Percentiles rank a stretch among this genome's conserved stretches.
These are phyloP conservation scores for Macrostomum lignano DNA, from an alignment of 1,140 invertebrate genomes.

Conservation along the genomic window DNA sequence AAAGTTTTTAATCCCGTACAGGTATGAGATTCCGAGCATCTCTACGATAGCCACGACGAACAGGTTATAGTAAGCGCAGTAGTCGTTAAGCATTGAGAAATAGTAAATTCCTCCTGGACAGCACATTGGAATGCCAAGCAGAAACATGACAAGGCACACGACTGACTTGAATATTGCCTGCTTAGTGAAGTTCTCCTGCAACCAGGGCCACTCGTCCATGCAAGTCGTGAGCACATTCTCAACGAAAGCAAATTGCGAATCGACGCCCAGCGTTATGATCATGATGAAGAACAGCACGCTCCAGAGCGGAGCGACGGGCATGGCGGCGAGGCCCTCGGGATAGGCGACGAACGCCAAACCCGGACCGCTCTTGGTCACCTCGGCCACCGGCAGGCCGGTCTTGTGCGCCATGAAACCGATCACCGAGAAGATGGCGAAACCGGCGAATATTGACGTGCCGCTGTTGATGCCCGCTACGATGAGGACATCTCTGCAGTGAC, in stretches of 20 bases:
- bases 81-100: no score
- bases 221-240: not conserved
- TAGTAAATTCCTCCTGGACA: no score
- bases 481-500: constrained; percentile 61
- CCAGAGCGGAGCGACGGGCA: constrained; percentile 49
- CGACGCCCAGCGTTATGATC: constrained; percentile 14
- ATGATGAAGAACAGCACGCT: constrained; percentile 47
- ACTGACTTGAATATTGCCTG: no score
- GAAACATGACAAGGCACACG: no score
- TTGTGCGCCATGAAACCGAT: constrained; percentile 63
- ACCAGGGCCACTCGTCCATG: not conserved
- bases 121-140: no score
- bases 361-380: constrained; percentile 33
- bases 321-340: constrained; percentile 46
- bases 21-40: no score
- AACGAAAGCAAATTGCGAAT: constrained; percentile 10
- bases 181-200: no score
- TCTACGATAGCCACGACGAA: no score
- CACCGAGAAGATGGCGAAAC: constrained; percentile 82
- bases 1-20: no score
- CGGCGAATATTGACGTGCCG: constrained; percentile 44
- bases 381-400: constrained; percentile 7
- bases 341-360: constrained; percentile 55
- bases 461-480: constrained; percentile 43
- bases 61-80: no score